phyloP scores from a whole-genome alignment of 2,113 vertebrate genomes.

The Thymallus thymallus region DNA sequence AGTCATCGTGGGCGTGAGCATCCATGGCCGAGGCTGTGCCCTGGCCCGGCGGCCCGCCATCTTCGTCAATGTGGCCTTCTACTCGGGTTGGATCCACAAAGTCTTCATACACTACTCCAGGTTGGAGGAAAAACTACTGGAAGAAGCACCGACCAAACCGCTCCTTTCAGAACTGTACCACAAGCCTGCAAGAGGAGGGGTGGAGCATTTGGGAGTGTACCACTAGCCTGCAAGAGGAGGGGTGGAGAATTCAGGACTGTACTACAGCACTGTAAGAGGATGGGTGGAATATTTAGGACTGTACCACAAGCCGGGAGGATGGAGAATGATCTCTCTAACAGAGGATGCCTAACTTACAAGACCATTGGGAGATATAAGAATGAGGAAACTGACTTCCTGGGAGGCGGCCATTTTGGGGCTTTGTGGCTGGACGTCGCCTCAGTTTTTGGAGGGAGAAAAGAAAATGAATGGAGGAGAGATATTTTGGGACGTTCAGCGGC shows the following conservation, averaged over 20 bases:
- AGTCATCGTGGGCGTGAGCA: slow-evolving; percentile 89
- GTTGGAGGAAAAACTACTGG: slow-evolving; percentile 57
- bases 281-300: not conserved
- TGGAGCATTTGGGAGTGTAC: not conserved
- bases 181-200: slow-evolving; percentile 4
- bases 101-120: slow-evolving; percentile 77
- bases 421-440: slow-evolving; percentile 16
- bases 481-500: not conserved
- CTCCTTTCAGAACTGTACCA: not conserved
- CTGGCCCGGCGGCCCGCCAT: slow-evolving; percentile 85
- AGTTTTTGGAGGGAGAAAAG: not conserved
- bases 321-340: slow-evolving; percentile 23
- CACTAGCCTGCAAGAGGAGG: slow-evolving; percentile 1
- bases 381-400: slow-evolving; percentile 18
- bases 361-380: slow-evolving; percentile 11
- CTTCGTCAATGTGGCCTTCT: slow-evolving; percentile 92
- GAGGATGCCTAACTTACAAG: slow-evolving; percentile 20
- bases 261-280: not conserved
- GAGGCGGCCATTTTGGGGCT: slow-evolving; percentile 38
- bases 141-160: not conserved
- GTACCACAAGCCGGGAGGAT: not conserved
- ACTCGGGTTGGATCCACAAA: slow-evolving; percentile 96
- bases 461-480: slow-evolving; percentile 2
- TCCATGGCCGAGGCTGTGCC: slow-evolving; percentile 91
- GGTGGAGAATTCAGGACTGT: not conserved